Percentiles rank a stretch among this genome's conserved stretches.
These are phyloP conservation scores for Eristalis arbustorum DNA, from an alignment of 2,888 invertebrate genomes.

Conservation along the genomic window DNA sequence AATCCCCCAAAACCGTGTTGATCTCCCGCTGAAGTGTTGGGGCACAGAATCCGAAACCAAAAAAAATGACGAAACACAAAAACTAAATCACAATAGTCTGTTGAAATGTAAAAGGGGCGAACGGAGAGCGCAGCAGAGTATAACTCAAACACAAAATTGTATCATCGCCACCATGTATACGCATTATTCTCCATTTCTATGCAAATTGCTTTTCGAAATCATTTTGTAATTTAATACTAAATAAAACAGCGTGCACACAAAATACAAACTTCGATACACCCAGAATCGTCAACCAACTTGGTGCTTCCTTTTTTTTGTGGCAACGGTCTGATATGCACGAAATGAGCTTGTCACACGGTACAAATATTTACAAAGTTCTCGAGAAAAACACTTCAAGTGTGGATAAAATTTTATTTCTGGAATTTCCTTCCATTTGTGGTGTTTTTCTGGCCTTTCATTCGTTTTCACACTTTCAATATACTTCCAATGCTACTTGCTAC, in stretches of 20 bases:
- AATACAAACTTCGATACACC: conserved; percentile 33
- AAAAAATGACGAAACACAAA: background rate
- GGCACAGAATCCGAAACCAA: background rate
- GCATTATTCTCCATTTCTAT: conserved; percentile 63
- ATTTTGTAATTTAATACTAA: conserved; percentile 55
- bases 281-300: conserved; percentile 2
- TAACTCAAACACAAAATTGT: conserved; percentile 7
- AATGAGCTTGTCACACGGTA: conserved; percentile 54
- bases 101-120: background rate
- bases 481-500: background rate
- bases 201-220: conserved; percentile 67
- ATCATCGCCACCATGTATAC: background rate
- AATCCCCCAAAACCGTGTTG: background rate
- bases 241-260: conserved; percentile 26
- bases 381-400: conserved; percentile 42
- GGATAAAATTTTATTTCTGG: conserved; percentile 40
- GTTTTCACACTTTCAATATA: conserved; percentile 5
- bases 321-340: conserved; percentile 30
- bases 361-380: conserved; percentile 65
- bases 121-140: background rate
- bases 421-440: conserved; percentile 16
- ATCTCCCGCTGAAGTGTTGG: background rate
- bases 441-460: conserved; percentile 20
- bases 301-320: conserved; percentile 1
- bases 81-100: background rate